A percentile compares a stretch with the other conserved stretches of the same genome.
phyloP scores from a whole-genome alignment of 2,113 vertebrate genomes.

The Brachyhypopomus occidentalis region DNA sequence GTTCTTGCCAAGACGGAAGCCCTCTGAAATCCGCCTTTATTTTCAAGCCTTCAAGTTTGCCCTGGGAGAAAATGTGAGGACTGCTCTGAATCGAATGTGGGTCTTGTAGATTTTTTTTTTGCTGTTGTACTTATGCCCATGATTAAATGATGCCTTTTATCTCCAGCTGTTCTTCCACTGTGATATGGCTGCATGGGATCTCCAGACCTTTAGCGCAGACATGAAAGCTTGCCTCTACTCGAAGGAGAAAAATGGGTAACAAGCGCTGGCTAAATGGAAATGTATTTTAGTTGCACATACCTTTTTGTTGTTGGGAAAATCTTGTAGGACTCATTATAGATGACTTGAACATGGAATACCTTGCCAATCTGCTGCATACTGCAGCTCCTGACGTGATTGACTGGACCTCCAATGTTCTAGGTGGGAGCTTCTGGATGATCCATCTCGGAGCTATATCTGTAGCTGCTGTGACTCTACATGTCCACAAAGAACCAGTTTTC shows the following conservation, averaged over 20 bases:
- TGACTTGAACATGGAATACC: too few species aligned
- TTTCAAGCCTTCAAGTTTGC: constrained; percentile 76
- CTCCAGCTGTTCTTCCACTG: constrained; percentile 76
- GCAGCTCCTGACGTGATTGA: not conserved
- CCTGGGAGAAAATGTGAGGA: constrained; percentile 62
- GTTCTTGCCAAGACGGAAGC: constrained; percentile 63
- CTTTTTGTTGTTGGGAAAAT: not conserved
- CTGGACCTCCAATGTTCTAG: not conserved
- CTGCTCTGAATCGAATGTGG: not conserved
- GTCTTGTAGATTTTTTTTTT: not conserved
- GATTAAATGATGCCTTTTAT: not conserved
- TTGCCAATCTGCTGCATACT: too few species aligned
- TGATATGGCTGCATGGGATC: constrained; percentile 70
- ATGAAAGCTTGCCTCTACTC: constrained; percentile 77
- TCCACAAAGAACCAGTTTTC: not conserved
- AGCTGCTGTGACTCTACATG: constrained; percentile 70
- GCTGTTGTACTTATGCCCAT: not conserved
- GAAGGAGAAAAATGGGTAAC: constrained; percentile 43
- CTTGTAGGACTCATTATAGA: not conserved
- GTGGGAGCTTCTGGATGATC: constrained; percentile 72
- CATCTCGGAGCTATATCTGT: constrained; percentile 58
- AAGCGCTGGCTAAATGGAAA: not conserved
- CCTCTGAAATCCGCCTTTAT: constrained; percentile 62
- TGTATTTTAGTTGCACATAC: not conserved
- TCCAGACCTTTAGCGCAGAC: constrained; percentile 49